Percentiles rank a stretch among this genome's conserved stretches.
phyloP scores from a whole-genome alignment of 2,797 vertebrate genomes.

The Heliangelus exortis region DNA sequence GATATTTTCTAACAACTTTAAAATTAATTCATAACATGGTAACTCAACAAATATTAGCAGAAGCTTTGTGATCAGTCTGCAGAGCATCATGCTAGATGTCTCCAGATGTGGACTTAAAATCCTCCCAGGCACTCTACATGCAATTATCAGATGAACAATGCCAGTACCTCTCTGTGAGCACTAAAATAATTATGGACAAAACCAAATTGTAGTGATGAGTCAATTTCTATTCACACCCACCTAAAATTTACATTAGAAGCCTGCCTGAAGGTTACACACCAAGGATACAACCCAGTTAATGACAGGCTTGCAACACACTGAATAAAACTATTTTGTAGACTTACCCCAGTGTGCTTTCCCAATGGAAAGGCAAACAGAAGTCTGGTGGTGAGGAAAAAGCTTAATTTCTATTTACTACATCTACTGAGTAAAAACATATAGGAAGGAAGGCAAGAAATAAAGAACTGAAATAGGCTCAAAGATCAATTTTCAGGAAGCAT shows the following conservation, averaged over 20 bases:
- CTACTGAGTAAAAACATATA: background rate
- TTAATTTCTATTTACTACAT: background rate
- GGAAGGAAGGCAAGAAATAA: background rate
- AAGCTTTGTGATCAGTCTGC: background rate
- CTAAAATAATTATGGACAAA: background rate
- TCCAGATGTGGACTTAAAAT: background rate
- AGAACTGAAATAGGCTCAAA: background rate
- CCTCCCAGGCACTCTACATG: background rate
- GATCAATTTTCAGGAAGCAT: background rate
- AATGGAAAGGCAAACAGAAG: background rate
- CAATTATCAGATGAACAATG: background rate
- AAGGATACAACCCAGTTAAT: background rate
- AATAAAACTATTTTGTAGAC: background rate
- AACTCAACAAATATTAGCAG: background rate
- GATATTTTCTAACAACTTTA: background rate
- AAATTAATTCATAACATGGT: background rate
- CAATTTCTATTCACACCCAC: background rate
- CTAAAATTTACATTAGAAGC: background rate
- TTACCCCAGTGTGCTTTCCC: background rate
- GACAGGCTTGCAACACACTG: background rate
- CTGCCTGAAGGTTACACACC: background rate
- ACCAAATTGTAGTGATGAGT: background rate
- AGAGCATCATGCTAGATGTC: background rate
- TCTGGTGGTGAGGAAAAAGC: background rate
- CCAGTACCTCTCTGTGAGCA: background rate